Evolutionary conservation across 2,113 vertebrate genomes (phyloP).

Genomic region (Tragelaphus imberbis): DNA sequence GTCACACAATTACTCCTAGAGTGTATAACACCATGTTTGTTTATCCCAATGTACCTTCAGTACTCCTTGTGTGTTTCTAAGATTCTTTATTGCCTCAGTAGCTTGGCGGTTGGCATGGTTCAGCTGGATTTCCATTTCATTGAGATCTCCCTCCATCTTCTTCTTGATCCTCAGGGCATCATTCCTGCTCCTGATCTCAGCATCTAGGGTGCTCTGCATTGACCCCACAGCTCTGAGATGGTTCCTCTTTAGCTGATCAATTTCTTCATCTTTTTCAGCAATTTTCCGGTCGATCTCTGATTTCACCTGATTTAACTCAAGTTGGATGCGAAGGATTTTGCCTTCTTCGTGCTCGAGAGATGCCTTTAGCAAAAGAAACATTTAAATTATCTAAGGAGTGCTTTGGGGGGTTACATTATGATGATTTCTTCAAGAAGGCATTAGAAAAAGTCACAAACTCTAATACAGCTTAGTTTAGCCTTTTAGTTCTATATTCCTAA

Average conservation of each 20-base stretch:
- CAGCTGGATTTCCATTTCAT: conserved; percentile 85
- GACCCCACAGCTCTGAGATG: conserved; percentile 80
- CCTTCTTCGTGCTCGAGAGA: conserved; percentile 82
- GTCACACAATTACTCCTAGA: neutral
- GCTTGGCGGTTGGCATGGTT: conserved; percentile 84
- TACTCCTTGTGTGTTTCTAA: conserved; percentile 77
- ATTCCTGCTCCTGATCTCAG: conserved; percentile 82
- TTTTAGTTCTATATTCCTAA: neutral
- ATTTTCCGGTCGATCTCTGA: conserved; percentile 80
- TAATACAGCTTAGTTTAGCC: neutral
- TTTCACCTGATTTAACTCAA: conserved; percentile 82
- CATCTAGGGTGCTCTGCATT: conserved; percentile 81
- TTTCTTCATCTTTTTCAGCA: conserved; percentile 83
- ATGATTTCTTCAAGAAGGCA: conserved; percentile 2
- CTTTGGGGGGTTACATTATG: neutral
- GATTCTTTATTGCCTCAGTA: conserved; percentile 82
- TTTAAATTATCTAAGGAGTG: neutral
- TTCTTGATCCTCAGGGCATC: conserved; percentile 86
- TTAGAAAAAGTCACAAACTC: neutral
- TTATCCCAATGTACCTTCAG: conserved; percentile 74
- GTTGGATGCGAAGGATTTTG: conserved; percentile 81
- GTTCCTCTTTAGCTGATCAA: conserved; percentile 81
- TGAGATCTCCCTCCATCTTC: conserved; percentile 84
- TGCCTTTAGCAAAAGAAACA: conserved; percentile 60
- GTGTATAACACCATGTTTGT: rapidly evolving